These are phyloP conservation scores for Latrodectus elegans DNA, from an alignment of 2,888 invertebrate species.

Conservation along the genomic window DNA sequence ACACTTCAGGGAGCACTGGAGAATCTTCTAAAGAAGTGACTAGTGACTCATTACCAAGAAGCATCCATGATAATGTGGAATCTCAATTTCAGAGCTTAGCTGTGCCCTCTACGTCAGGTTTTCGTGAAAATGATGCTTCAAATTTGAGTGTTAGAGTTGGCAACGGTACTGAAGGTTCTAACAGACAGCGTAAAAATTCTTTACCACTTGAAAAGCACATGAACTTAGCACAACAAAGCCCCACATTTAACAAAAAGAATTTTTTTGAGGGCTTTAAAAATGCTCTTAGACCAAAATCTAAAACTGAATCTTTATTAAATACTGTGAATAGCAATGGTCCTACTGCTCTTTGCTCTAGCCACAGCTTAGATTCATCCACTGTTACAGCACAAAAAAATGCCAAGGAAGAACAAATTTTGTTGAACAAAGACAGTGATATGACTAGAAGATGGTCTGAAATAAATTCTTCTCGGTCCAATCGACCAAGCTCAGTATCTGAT, in stretches of 20 bases:
- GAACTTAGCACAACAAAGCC: conserved; percentile 66
- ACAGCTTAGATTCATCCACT: conserved; percentile 70
- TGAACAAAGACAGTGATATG: conserved; percentile 66
- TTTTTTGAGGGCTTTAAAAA: conserved; percentile 70
- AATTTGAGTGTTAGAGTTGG: conserved; percentile 31
- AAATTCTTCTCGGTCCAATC: conserved; percentile 58
- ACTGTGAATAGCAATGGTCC: conserved; percentile 55
- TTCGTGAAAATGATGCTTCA: conserved; percentile 21
- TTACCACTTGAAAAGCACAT: conserved; percentile 61
- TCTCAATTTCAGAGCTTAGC: conserved; percentile 61
- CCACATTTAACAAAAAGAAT: conserved; percentile 68
- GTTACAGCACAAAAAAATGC: conserved; percentile 55
- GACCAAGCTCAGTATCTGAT: conserved; percentile 69
- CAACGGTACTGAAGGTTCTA: conserved; percentile 18
- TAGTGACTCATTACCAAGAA: neutral
- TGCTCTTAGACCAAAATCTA: conserved; percentile 67
- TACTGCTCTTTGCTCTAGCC: conserved; percentile 68
- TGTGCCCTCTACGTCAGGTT: conserved; percentile 46
- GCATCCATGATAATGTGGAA: conserved; percentile 31
- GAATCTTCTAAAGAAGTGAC: conserved; percentile 25
- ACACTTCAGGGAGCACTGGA: conserved; percentile 18
- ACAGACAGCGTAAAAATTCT: conserved; percentile 65
- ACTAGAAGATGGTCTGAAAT: conserved; percentile 70
- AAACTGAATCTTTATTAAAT: conserved; percentile 61
- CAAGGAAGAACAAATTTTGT: conserved; percentile 46